phyloP scores from a whole-genome alignment of 2,113 vertebrate genomes.

The Aplodontia rufa region DNA sequence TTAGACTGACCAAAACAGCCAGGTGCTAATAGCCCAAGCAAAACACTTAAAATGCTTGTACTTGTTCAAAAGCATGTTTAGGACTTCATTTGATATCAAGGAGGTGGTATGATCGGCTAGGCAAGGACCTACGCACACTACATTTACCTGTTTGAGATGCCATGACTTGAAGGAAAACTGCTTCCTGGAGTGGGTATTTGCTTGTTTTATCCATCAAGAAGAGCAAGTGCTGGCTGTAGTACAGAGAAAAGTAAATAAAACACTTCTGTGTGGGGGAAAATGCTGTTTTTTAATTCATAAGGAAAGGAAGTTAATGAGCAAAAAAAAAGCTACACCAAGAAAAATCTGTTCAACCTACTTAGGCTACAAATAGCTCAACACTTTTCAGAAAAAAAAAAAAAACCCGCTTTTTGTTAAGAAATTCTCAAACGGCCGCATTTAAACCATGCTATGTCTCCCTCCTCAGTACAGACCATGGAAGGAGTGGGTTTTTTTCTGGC shows the following conservation, averaged over 20 bases:
- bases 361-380: constrained; percentile 69
- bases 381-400: constrained; percentile 40
- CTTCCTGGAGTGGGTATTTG: not conserved
- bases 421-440: constrained; percentile 9
- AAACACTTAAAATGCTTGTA: not conserved
- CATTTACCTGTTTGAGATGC: not conserved
- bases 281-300: constrained; percentile 72
- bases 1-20: not conserved
- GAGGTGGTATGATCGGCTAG: accelerated
- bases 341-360: constrained; percentile 74
- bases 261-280: not conserved
- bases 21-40: not conserved
- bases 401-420: not conserved
- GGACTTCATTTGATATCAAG: not conserved
- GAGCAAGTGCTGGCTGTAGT: not conserved
- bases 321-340: constrained; percentile 59
- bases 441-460: not conserved
- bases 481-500: not conserved
- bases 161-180: not conserved
- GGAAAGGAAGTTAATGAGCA: constrained; percentile 74
- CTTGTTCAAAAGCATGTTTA: not conserved
- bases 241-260: constrained; percentile 52
- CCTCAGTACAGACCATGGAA: not conserved
- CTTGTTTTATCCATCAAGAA: not conserved
- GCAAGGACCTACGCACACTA: no score